Conservation (phyloP, 2,797 vertebrate genomes). For the Brachyalestes nurse region DNA sequence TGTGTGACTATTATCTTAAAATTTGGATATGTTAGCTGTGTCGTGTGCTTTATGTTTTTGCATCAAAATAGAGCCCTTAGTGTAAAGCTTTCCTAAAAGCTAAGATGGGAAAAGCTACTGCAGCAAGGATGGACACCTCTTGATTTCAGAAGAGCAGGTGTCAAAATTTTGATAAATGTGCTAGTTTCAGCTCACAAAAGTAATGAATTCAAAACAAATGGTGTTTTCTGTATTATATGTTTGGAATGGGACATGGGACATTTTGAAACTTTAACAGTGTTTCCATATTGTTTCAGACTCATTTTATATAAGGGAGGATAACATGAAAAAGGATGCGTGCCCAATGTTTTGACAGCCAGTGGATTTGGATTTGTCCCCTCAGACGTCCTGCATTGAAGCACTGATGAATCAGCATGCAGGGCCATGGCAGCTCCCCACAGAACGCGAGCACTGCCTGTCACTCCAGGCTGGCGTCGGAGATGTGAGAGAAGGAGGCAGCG, state of each 20-base stretch:
- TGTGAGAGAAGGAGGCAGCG: constrained; percentile 21
- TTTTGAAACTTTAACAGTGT: not conserved
- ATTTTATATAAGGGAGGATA: not conserved
- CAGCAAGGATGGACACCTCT: too few species aligned
- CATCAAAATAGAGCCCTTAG: too few species aligned
- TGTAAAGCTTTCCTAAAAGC: too few species aligned
- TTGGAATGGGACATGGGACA: not conserved
- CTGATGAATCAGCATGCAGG: constrained; percentile 11
- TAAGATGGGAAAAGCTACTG: too few species aligned
- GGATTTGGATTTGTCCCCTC: not conserved
- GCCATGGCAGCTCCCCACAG: constrained; percentile 15
- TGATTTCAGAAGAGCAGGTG: too few species aligned
- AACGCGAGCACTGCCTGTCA: constrained; percentile 5
- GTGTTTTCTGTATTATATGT: not conserved
- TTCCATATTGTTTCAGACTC: not conserved
- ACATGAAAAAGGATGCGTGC: too few species aligned
- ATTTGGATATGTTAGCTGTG: too few species aligned
- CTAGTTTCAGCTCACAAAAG: not conserved
- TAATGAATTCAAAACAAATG: not conserved
- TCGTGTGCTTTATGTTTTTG: too few species aligned
- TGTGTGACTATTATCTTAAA: too few species aligned
- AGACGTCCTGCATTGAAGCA: not conserved
- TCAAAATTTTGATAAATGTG: too few species aligned
- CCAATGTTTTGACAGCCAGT: not conserved
- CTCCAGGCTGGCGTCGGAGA: constrained; percentile 22